A percentile compares a stretch with the other conserved stretches of the same genome.
phyloP scores from a whole-genome alignment of 2,888 invertebrate genomes.

The Cataglyphis cursor region DNA sequence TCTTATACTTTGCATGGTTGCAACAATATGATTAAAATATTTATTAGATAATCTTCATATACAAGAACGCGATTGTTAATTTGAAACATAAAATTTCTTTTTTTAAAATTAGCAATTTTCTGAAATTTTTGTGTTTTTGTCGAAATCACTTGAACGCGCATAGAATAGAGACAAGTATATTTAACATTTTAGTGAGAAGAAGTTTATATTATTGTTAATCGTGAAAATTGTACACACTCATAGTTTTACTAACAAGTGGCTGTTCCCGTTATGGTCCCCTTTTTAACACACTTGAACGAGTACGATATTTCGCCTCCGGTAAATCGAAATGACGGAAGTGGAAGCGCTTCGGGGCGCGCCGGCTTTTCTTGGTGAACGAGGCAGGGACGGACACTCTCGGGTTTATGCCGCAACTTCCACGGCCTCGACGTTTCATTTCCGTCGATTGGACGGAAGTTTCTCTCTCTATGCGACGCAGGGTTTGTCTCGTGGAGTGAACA shows the following conservation, averaged over 20 bases:
- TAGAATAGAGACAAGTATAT: not conserved
- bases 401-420: constrained; percentile 71
- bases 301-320: constrained; percentile 37
- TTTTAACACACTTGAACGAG: constrained; percentile 16
- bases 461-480: constrained; percentile 66
- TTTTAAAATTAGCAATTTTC: not conserved
- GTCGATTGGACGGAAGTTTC: constrained; percentile 76
- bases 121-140: not conserved
- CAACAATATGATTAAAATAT: not conserved
- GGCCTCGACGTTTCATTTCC: constrained; percentile 80
- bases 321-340: constrained; percentile 57
- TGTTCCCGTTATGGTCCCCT: not conserved
- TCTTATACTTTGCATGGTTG: not conserved
- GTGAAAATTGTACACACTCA: not conserved
- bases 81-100: not conserved
- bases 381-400: constrained; percentile 60
- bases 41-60: not conserved
- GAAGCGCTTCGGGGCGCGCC: constrained; percentile 59
- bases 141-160: not conserved
- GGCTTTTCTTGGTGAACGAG: constrained; percentile 63
- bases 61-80: not conserved
- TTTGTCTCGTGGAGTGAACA: constrained; percentile 70
- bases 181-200: not conserved
- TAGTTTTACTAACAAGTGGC: not conserved
- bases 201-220: not conserved